Base-by-base conservation (phyloP, 2,888 invertebrate species). In the Stenoptilia bipunctidactyla region DNA sequence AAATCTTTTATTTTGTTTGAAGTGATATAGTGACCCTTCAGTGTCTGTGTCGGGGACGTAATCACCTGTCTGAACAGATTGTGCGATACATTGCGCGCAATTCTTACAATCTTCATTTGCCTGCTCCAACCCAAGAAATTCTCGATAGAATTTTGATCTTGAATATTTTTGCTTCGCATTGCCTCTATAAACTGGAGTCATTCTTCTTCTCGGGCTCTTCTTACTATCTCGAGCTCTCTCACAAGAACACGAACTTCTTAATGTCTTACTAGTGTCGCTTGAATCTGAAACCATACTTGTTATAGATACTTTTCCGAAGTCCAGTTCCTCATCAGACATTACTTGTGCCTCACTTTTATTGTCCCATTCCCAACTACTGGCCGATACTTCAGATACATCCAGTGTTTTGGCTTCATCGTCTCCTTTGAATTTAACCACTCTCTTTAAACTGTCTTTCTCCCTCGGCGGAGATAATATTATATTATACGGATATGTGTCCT, bases 401-500 rank as follows among this genome's bases (percentile, higher is more conserved):
- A 30, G 3, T 27, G 46, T 44, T 4, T 43, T 42, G 15, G 52
- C 47, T 36, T 41, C 33, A 15, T 35, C 42, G 20, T 57, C 48
- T 37, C 64, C 66, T 48, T 72, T 58, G 50, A 82, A 80, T 46
- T 61, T 69, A 15, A 82, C 77, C 1, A 66, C 49, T 44, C 62
- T 61, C 50, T 73, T 75, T 27, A 52, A 48, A 47, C 51, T 46
- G 37, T 65, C 66, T 48, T 58, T 68, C 55, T 69, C 56, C 64
- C 55, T 60, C 45, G 58, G 54, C 49, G 84, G 83, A 27, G 84
- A 84, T 27, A 82, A 43, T 36, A 67, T 53, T 46, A 84, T 69
- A 45, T 82, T 84, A 41, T 84, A 85, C 0, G 85, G 84, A 57
- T 77, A 83, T 1, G 61, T 44, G 43, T 73, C 61, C 46, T 62